Evolutionary conservation across 2,797 vertebrate genomes (phyloP), one percentile per base, ranked within the genome.

Genomic region (Phoebastria nigripes): DNA sequence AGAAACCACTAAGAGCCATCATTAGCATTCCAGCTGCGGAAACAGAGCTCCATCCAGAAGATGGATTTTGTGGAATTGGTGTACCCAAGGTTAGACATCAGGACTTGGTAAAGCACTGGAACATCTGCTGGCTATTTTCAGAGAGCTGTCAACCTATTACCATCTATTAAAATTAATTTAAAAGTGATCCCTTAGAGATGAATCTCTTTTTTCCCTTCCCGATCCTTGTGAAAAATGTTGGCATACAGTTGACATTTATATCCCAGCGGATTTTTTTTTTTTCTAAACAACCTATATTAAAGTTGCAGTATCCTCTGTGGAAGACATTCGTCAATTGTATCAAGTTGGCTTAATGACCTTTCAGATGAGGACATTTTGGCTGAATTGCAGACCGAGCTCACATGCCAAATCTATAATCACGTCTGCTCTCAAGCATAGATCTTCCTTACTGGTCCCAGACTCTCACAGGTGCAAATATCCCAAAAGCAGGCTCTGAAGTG

Each of bases 81-180:
- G 62, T 80, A 89, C 47, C 84, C 93, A 88, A 62, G 69, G 18
- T 98, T 96, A 97, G 82, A 83, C 94, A 95, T 49, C 35, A 37
- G 93, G 92, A 90, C 77, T 96, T 82, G 51, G 71, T 94, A 93
- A 96, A 94, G 93, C 44, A 13, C 62, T 96, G 84, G 83, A 92
- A 91, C 97, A 96, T 97, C 94, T 98, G 76, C 94, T 97, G 95
- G 89, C 95, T 97, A 82, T 97, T 97, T 97, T 97, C 84, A 82
- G 92, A 96, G 97, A 97, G 90, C 87, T 87, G 94, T 96, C 94
- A 87, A 96, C 97, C 96, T 94, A 94, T 98, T 97, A 96, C 89
- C 92, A 90, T 96, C 93, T 96, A 95, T 98, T 97, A 96, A 97
- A 97, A 97, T 98, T 93, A 97, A 97, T 97, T 96, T 95, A 74